Base-by-base conservation (phyloP, 2,888 invertebrate species). In the Hypomecis atomaria region DNA sequence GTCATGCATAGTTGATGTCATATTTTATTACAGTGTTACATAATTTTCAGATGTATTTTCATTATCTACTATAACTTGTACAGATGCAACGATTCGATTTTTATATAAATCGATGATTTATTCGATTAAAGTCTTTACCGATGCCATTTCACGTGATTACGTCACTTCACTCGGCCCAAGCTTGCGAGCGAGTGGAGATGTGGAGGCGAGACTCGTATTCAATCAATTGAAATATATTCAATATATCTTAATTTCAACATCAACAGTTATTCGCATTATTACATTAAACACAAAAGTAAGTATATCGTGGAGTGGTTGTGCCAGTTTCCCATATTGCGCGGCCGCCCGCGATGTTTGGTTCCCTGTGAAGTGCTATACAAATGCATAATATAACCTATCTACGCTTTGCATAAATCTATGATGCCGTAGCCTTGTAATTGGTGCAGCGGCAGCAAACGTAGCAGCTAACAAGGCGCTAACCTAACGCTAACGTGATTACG, bases 381-480 rank as follows among this genome's bases (percentile, higher is more conserved):
- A 90, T 85, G 89, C 90, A 88, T 90, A 89, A 87, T 90, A 90
- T 92, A 92, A 92, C 92, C 92, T 92, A 88, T 86, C 80, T 85
- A 79, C 83, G 84, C 80, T 87, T 84, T 81, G 84, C 88, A 86
- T 88, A 87, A 89, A 89, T 88, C 87, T 87, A 82, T 85, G 84
- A 85, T 82, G 85, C 80, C 80, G 77, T 85, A 88, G 83, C 89
- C 86, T 90, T 88, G 87, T 86, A 83, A 85, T 84, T 86, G 85
- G 82, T 86, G 85, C 85, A 87, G 82, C 81, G 82, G 81, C 82
- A 83, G 78, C 76, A 76, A 72, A 82, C 82, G 83, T 85, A 79
- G n/a, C n/a, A 23, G 81, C 40, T 83, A 81, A 81, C 79, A 36
- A 79, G 77, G 74, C 81, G 79, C 73, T 88, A 88, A 89, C 84